These are phyloP conservation scores for Columba janthina DNA, from an alignment of 2,113 vertebrate genomes.

Conservation along the genomic window DNA sequence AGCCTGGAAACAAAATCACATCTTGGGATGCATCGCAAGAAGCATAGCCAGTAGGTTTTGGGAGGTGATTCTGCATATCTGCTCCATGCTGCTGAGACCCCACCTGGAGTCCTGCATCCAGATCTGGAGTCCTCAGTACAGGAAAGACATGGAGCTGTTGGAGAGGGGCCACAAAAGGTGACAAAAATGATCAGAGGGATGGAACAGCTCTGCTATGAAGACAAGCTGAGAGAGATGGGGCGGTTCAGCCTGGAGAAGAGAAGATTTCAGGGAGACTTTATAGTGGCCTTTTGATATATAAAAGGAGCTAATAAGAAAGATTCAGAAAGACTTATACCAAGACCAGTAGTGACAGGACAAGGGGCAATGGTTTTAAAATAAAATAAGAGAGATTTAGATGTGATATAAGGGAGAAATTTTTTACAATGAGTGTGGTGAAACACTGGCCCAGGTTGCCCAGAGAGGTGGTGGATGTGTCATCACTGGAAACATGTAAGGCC, in stretches of 20 bases:
- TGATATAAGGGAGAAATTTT: background rate
- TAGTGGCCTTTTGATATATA: background rate
- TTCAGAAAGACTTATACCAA: background rate
- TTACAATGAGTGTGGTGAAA: fast-evolving
- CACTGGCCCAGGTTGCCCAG: background rate
- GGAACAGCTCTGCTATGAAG: background rate
- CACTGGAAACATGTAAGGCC: background rate
- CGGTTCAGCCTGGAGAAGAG: background rate
- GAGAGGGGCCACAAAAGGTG: background rate
- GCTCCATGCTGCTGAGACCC: background rate
- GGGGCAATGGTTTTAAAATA: background rate
- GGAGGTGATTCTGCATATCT: background rate
- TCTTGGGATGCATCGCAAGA: background rate
- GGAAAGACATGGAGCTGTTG: background rate
- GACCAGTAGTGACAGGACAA: background rate
- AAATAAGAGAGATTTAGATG: background rate
- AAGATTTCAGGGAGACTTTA: fast-evolving
- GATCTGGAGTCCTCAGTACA: background rate
- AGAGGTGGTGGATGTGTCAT: background rate
- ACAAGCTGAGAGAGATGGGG: background rate
- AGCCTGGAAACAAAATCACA: background rate
- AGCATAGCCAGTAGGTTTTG: fast-evolving
- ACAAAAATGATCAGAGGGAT: background rate
- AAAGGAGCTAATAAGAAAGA: background rate
- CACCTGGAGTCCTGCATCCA: background rate